Evolutionary conservation across 2,113 vertebrate species (phyloP).

Genomic region (Dicaeum eximium): DNA sequence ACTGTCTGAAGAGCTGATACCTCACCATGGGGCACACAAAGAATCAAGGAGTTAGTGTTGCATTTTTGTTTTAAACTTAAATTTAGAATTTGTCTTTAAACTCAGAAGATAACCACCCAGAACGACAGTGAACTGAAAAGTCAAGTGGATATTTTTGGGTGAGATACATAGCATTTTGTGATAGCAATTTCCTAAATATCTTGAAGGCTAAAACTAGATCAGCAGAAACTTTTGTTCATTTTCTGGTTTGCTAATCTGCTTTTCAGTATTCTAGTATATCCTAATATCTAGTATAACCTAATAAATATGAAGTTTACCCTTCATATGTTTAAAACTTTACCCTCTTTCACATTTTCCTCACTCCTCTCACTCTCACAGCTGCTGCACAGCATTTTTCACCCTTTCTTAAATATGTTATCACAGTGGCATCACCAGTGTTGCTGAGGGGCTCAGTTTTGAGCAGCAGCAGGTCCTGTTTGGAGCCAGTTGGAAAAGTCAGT

Average conservation of each 20-base stretch:
- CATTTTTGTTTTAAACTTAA: not conserved
- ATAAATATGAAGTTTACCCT: no score
- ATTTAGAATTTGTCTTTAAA: not conserved
- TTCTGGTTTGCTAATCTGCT: not conserved
- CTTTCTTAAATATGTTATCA: not conserved
- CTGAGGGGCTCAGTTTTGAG: not conserved
- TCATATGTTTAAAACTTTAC: not conserved
- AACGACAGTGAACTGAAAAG: not conserved
- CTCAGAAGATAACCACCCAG: not conserved
- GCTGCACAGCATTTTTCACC: not conserved
- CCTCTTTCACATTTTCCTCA: not conserved
- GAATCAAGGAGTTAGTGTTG: not conserved
- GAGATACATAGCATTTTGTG: not conserved
- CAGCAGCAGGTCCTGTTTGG: not conserved
- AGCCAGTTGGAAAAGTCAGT: not conserved
- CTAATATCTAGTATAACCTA: not conserved
- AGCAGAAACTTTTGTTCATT: not conserved
- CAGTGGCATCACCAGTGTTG: accelerated
- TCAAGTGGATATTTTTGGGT: not conserved
- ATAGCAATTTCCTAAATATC: not conserved
- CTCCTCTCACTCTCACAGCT: not conserved
- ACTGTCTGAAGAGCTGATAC: not conserved
- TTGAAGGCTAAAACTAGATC: not conserved
- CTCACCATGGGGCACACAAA: not conserved
- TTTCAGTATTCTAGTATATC: not conserved